These are phyloP conservation scores for Sycophaga agraensis DNA, from an alignment of 1,140 invertebrate species.

Conservation along the genomic window DNA sequence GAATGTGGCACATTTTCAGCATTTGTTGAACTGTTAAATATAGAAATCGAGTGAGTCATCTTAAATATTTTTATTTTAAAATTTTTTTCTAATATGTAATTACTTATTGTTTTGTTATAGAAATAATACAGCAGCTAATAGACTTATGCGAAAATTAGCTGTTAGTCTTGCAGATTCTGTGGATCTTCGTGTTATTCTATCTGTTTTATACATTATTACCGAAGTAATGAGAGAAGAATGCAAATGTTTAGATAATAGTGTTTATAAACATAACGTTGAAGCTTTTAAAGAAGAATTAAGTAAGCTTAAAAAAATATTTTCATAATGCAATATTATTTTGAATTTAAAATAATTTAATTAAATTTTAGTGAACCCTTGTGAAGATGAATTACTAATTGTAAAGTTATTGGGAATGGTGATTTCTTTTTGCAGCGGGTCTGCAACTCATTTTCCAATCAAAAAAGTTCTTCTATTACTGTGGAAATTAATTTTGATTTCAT, in stretches of 20 bases:
- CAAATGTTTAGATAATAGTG: conserved; percentile 63
- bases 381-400: conserved; percentile 83
- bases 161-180: conserved; percentile 89
- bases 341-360: not conserved
- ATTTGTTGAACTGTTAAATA: conserved; percentile 88
- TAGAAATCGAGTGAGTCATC: conserved; percentile 84
- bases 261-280: conserved; percentile 72
- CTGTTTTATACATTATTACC: conserved; percentile 90
- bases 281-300: conserved; percentile 81
- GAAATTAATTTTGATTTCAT: conserved; percentile 88
- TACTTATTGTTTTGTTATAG: conserved; percentile 52
- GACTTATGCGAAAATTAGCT: conserved; percentile 82
- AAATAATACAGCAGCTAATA: conserved; percentile 71
- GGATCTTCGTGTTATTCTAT: conserved; percentile 88
- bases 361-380: conserved; percentile 54
- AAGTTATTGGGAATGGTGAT: conserved; percentile 93
- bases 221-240: conserved; percentile 81
- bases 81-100: not conserved
- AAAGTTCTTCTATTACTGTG: conserved; percentile 94
- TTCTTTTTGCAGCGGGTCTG: conserved; percentile 88
- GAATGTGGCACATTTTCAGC: conserved; percentile 84
- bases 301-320: conserved; percentile 40
- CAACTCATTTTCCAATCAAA: conserved; percentile 96
- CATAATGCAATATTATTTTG: too few species aligned
- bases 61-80: not conserved